phyloP scores from a whole-genome alignment of 2,888 invertebrate genomes.

The Timema podura region DNA sequence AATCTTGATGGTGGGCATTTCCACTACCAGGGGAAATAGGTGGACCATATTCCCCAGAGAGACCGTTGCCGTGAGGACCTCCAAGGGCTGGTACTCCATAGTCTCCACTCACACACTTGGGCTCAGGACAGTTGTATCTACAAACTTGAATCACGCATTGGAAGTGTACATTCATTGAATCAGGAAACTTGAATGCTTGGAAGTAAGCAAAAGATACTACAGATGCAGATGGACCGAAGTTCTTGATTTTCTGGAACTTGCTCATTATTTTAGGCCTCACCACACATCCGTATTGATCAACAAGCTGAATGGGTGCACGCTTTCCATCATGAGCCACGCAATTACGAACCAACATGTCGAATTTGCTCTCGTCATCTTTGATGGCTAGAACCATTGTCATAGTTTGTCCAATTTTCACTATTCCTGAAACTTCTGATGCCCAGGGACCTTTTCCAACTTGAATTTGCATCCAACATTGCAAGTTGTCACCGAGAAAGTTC shows the following conservation, averaged over 20 bases:
- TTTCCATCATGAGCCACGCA: slow-evolving; percentile 94
- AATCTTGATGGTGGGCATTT: slow-evolving; percentile 50
- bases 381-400: slow-evolving; percentile 97
- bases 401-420: slow-evolving; percentile 93
- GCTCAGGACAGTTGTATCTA: slow-evolving; percentile 88
- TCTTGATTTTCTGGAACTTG: slow-evolving; percentile 92
- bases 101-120: slow-evolving; percentile 69
- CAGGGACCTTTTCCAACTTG: slow-evolving; percentile 95
- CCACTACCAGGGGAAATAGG: slow-evolving; percentile 43
- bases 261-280: slow-evolving; percentile 89
- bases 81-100: slow-evolving; percentile 56
- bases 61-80: slow-evolving; percentile 15
- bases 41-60: slow-evolving; percentile 44
- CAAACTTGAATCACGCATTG: slow-evolving; percentile 95
- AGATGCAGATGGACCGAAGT: slow-evolving; percentile 90
- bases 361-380: slow-evolving; percentile 93
- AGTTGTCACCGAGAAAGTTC: slow-evolving; percentile 91
- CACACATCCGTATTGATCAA: slow-evolving; percentile 90
- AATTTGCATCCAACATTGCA: slow-evolving; percentile 97
- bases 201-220: slow-evolving; percentile 94
- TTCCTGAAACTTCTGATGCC: slow-evolving; percentile 95
- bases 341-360: slow-evolving; percentile 91
- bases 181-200: slow-evolving; percentile 96
- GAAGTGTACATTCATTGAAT: slow-evolving; percentile 96
- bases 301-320: slow-evolving; percentile 86